phyloP scores from a whole-genome alignment of 2,113 vertebrate genomes.

The Platysteira castanea region DNA sequence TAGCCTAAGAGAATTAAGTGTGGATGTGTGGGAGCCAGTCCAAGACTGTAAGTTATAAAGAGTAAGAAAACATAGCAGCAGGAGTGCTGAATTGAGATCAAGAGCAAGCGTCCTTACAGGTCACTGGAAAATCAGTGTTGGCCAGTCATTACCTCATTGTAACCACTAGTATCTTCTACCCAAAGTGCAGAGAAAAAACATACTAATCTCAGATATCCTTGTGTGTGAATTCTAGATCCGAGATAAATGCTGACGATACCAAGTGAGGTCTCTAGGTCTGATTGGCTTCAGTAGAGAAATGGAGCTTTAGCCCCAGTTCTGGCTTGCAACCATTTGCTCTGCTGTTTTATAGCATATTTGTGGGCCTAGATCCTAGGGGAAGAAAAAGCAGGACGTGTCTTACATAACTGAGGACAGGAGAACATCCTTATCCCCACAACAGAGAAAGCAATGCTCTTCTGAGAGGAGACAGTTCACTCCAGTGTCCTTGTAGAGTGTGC shows the following conservation, averaged over 20 bases:
- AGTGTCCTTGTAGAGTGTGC: not conserved
- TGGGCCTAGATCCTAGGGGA: not conserved
- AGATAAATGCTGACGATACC: not conserved
- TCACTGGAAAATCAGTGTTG: not conserved
- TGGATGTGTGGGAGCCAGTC: slow-evolving; percentile 21
- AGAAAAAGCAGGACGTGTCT: not conserved
- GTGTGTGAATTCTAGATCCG: not conserved
- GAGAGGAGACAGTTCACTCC: not conserved
- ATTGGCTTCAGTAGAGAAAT: not conserved
- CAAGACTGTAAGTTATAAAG: slow-evolving; percentile 27
- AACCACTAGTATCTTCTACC: not conserved
- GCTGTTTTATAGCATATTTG: not conserved
- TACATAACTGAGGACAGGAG: not conserved
- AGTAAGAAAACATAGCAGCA: slow-evolving; percentile 56
- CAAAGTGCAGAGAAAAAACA: not conserved
- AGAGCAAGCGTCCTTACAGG: slow-evolving; percentile 25
- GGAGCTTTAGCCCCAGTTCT: not conserved
- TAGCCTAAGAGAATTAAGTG: not conserved
- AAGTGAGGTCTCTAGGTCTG: not conserved
- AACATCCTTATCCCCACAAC: not conserved
- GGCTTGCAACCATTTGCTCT: not conserved
- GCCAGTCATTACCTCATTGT: slow-evolving; percentile 34
- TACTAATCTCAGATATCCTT: not conserved
- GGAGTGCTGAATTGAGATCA: slow-evolving; percentile 49
- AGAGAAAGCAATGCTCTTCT: not conserved